phyloP scores from a whole-genome alignment of 2,113 vertebrate species.

The Oxyruncus cristatus region DNA sequence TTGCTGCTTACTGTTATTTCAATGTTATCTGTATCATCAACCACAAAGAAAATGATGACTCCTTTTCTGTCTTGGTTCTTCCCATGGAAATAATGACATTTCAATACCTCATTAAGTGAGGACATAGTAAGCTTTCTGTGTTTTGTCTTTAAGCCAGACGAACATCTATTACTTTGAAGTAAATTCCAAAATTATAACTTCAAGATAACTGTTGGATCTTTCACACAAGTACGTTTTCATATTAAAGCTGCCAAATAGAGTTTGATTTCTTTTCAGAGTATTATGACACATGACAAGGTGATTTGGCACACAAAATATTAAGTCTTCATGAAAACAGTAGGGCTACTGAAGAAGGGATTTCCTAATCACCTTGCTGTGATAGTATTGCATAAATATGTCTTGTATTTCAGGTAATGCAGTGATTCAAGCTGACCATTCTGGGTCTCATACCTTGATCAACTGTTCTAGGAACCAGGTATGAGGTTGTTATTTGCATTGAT shows the following conservation, averaged over 20 bases:
- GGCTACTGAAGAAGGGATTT: neutral
- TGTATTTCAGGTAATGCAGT: neutral
- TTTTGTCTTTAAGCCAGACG: neutral
- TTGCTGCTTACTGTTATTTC: neutral
- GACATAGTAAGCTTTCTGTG: neutral
- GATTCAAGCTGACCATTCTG: neutral
- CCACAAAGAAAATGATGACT: fast-evolving
- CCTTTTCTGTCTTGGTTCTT: neutral
- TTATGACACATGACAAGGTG: neutral
- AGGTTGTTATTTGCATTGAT: neutral
- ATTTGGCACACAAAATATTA: neutral
- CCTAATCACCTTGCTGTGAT: neutral
- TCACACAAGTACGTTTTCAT: neutral
- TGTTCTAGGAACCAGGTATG: neutral
- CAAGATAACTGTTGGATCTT: neutral
- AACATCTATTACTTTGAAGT: neutral
- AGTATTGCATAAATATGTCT: neutral
- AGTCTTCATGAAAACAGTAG: neutral
- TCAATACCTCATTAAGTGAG: neutral
- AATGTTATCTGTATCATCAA: neutral
- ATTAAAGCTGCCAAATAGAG: neutral
- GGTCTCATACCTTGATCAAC: neutral
- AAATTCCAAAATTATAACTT: neutral
- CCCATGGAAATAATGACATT: neutral
- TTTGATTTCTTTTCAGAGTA: neutral